Percentiles rank a stretch among this genome's conserved stretches.
Evolutionary conservation across 1,140 invertebrate genomes (phyloP).

Genomic region (Sminthurides bifidus): DNA sequence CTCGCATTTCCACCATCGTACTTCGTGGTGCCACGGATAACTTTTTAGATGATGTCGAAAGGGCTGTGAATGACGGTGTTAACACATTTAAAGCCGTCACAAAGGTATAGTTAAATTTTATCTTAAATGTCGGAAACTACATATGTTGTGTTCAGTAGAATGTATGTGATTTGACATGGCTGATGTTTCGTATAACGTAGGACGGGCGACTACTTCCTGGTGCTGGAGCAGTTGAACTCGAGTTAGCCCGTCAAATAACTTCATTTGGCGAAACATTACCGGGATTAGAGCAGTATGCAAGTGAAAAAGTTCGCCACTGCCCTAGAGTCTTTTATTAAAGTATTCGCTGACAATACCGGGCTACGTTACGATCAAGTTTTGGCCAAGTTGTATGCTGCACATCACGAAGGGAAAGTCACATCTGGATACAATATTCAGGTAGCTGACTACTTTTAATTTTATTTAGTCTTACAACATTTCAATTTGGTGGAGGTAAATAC

Average conservation of each 20-base stretch:
- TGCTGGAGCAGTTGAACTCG: conserved; percentile 88
- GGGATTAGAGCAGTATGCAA: conserved; percentile 92
- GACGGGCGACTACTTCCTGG: conserved; percentile 77
- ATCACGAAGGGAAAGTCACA: conserved; percentile 73
- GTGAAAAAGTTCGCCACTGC: conserved; percentile 88
- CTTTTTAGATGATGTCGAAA: conserved; percentile 97
- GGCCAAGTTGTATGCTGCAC: conserved; percentile 81
- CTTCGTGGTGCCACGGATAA: conserved; percentile 94
- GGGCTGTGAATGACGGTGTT: conserved; percentile 95
- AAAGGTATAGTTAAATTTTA: conserved; percentile 37
- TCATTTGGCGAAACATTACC: conserved; percentile 80
- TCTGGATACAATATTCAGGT: conserved; percentile 82
- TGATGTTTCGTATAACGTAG: conserved; percentile 33
- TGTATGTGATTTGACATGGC: conserved; percentile 12
- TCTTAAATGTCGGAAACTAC: conserved; percentile 15
- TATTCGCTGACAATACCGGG: conserved; percentile 89
- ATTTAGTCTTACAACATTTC: conserved; percentile 11
- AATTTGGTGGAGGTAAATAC: too few relatives aligned
- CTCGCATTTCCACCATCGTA: conserved; percentile 81
- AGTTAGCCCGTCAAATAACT: conserved; percentile 73
- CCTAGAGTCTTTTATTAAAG: conserved; percentile 79
- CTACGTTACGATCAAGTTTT: conserved; percentile 73
- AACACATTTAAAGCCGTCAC: conserved; percentile 92
- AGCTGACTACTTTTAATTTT: conserved; percentile 25
- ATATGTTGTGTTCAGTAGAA: background rate